phyloP scores from a whole-genome alignment of 2,797 vertebrate species.

The Amblyopsis hoosieri region DNA sequence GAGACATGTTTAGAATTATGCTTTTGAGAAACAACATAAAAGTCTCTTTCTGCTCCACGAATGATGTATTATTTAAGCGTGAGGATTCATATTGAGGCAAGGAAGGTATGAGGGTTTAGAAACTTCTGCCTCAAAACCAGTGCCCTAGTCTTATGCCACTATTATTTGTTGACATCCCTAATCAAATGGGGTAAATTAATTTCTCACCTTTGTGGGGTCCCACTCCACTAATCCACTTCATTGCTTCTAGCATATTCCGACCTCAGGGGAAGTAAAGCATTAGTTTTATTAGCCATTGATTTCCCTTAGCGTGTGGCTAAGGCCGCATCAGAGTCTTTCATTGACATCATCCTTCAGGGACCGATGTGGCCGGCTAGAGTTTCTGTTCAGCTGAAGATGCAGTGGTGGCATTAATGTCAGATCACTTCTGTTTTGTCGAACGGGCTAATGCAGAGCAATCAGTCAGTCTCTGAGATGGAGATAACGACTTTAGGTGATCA shows the following conservation, averaged over 20 bases:
- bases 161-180: neutral
- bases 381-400: conserved; percentile 57
- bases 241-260: conserved; percentile 13
- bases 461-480: conserved; percentile 51
- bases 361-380: neutral
- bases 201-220: conserved; percentile 5
- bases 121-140: too few species aligned
- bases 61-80: too few species aligned
- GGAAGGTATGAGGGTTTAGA: too few species aligned
- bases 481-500: conserved; percentile 41
- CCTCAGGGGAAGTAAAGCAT: conserved; percentile 30
- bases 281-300: conserved; percentile 73
- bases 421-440: conserved; percentile 35
- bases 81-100: too few species aligned
- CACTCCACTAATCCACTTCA: conserved; percentile 14
- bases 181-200: conserved; percentile 15
- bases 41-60: too few species aligned
- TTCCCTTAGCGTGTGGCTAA: conserved; percentile 45
- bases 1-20: too few species aligned
- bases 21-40: too few species aligned
- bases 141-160: neutral
- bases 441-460: conserved; percentile 56
- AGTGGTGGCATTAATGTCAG: conserved; percentile 26
- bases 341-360: conserved; percentile 64
- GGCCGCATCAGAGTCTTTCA: conserved; percentile 65